Conservation (phyloP, 2,113 vertebrate species). For the Phaethon lepturus region DNA sequence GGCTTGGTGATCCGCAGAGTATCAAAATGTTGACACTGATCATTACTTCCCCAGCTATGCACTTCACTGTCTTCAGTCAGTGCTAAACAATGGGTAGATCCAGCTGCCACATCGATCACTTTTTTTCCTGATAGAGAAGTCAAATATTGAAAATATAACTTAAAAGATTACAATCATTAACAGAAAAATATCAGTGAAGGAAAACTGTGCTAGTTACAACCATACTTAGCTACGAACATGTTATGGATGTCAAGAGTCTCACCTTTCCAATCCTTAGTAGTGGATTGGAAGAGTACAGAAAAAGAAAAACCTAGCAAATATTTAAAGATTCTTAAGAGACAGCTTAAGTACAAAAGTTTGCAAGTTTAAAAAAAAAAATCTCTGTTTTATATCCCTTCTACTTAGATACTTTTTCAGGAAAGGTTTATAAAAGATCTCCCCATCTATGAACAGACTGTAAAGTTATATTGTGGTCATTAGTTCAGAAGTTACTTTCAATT, state of each 20-base stretch:
- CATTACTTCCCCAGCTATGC: slow-evolving; percentile 98
- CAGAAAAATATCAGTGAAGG: not conserved
- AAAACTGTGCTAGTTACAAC: not conserved
- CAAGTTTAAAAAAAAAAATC: not conserved
- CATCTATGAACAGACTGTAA: not conserved
- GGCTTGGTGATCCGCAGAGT: slow-evolving; percentile 95
- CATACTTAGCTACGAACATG: not conserved
- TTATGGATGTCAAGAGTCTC: not conserved
- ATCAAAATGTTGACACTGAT: slow-evolving; percentile 97
- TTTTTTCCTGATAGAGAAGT: slow-evolving; percentile 85
- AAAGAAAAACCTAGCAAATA: not conserved
- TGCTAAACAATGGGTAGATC: slow-evolving; percentile 94
- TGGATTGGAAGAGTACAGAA: not conserved
- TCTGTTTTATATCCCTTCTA: not conserved
- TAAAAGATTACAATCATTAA: not conserved
- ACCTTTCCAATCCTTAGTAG: not conserved
- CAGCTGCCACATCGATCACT: slow-evolving; percentile 94
- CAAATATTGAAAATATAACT: not conserved
- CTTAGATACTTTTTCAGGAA: not conserved
- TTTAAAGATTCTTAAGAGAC: not conserved
- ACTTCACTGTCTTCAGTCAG: slow-evolving; percentile 96
- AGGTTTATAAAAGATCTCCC: not conserved
- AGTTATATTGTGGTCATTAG: not conserved
- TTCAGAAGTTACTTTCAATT: not conserved
- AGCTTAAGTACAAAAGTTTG: not conserved